A percentile compares a stretch with the other conserved stretches of the same genome.
phyloP scores from a whole-genome alignment of 2,797 vertebrate genomes.

The Sylvilagus floridanus region DNA sequence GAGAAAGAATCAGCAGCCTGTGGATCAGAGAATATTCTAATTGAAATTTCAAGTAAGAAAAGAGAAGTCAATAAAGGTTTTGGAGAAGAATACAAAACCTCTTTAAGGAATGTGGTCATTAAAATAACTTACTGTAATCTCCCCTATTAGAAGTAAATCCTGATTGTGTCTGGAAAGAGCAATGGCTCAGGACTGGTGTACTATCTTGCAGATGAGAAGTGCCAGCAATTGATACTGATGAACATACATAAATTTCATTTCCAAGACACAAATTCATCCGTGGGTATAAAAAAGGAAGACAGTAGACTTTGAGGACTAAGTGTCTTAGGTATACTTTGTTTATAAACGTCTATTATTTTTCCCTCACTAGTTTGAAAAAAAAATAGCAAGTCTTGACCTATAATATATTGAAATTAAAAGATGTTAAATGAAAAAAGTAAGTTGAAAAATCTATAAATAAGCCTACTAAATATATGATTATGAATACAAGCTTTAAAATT shows the following conservation, averaged over 20 bases:
- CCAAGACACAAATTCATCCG: constrained; percentile 1
- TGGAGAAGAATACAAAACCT: constrained; percentile 39
- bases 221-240: neutral
- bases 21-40: neutral
- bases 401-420: constrained; percentile 27
- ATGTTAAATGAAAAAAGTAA: neutral
- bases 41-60: constrained; percentile 54
- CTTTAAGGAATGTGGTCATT: constrained; percentile 27
- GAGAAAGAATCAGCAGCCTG: constrained; percentile 5
- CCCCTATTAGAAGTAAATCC: constrained; percentile 39
- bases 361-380: constrained; percentile 47
- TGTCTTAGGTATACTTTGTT: neutral
- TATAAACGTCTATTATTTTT: constrained; percentile 32
- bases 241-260: constrained; percentile 22
- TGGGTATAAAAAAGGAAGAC: neutral
- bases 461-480: neutral
- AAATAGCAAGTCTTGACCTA: constrained; percentile 1
- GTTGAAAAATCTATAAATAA: constrained; percentile 22
- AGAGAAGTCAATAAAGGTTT: constrained; percentile 44
- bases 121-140: constrained; percentile 57
- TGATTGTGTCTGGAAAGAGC: constrained; percentile 24
- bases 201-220: neutral
- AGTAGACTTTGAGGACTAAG: neutral
- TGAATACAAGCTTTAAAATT: constrained; percentile 42
- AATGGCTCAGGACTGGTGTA: constrained; percentile 2